Percentiles rank a stretch among this genome's conserved stretches.
These are phyloP conservation scores for Acipenser oxyrinchus DNA, from an alignment of 2,797 vertebrate species.

Conservation along the genomic window DNA sequence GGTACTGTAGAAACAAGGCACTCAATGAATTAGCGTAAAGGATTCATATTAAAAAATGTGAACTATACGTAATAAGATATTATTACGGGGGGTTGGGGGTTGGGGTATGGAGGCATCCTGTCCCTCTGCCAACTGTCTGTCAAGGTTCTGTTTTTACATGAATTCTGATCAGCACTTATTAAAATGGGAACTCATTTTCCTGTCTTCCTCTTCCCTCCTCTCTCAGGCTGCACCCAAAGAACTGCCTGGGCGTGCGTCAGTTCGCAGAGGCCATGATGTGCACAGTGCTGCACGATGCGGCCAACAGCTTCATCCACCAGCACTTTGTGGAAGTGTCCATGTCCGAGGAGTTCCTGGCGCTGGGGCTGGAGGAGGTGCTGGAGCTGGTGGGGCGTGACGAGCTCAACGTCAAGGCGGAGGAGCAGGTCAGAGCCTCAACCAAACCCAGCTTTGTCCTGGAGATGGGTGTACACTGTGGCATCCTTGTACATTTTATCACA, in stretches of 20 bases:
- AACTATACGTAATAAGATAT: too few relatives aligned
- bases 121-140: neutral
- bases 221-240: slow-evolving; percentile 82
- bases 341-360: slow-evolving; percentile 82
- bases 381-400: slow-evolving; percentile 85
- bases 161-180: neutral
- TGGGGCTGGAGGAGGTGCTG: slow-evolving; percentile 74
- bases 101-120: neutral
- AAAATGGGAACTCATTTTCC: neutral
- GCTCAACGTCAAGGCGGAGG: slow-evolving; percentile 80
- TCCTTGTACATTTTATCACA: too few relatives aligned
- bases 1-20: slow-evolving; percentile 46
- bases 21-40: too few relatives aligned
- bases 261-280: slow-evolving; percentile 98
- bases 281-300: slow-evolving; percentile 76
- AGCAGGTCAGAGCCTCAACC: slow-evolving; percentile 65
- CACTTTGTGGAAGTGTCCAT: slow-evolving; percentile 88
- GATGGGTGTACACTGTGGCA: too few relatives aligned
- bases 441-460: neutral
- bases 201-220: neutral
- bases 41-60: too few relatives aligned
- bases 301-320: slow-evolving; percentile 85
- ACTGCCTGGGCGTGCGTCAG: slow-evolving; percentile 86
- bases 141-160: neutral
- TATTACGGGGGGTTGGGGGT: too few relatives aligned